Evolutionary conservation across 2,888 invertebrate species (phyloP), one percentile per base, ranked within the genome.

Genomic region (Zaprionus obscuricornis): DNA sequence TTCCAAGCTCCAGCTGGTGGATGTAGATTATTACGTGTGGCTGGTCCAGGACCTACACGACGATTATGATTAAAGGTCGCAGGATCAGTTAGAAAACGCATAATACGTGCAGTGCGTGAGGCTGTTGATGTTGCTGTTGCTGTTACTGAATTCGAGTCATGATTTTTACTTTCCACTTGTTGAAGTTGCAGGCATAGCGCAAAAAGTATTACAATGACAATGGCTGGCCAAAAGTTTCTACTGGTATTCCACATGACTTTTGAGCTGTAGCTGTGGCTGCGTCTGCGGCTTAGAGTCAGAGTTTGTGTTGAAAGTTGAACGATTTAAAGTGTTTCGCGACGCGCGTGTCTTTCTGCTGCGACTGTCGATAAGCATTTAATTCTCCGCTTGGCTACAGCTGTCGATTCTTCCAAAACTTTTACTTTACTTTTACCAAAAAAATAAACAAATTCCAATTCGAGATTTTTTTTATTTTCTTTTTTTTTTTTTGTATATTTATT

Each of bases 401-500:
- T 50, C 46, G 36, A 46, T 66, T 78, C 64, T 65, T 69, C 74
- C 43, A 66, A 26, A 47, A 74, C 78, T 77, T 74, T 74, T 69
- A 74, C 56, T 66, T 73, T 68, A 74, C 76, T 83, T 83, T 83
- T 75, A 77, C 81, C 75, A 57, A 51, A 79, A 69, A 73, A 74
- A 78, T 76, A 65, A 76, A 66, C 57, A 76, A 73, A 74, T 65
- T 51, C 58, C 51, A 50, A 66, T 78, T n/a, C n/a, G n/a, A n/a
- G n/a, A n/a, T n/a, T n/a, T n/a, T n/a, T n/a, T n/a, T n/a, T n/a
- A n/a, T n/a, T n/a, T n/a, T n/a, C n/a, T 71, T 67, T 55, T 62
- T 72, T 75, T 34, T 33, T 60, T 68, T 65, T 79, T 57, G 65
- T 58, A 42, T 65, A 67, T 60, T 65, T 55, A 65, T 14, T 39